Base-by-base conservation (phyloP, 2,888 invertebrate species). In the Troglohyphantes excavatus region DNA sequence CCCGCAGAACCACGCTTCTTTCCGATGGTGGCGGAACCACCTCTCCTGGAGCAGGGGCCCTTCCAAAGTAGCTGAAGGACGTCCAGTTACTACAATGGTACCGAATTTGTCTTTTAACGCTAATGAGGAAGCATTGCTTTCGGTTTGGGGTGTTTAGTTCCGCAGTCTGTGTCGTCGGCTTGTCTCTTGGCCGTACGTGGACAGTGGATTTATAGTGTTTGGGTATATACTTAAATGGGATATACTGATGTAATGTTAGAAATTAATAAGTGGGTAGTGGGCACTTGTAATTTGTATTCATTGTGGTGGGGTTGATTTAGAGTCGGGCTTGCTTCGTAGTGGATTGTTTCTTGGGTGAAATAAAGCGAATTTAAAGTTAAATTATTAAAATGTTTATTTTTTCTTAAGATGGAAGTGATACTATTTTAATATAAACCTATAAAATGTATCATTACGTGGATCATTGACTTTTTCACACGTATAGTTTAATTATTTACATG, bases 81-180 rank as follows among this genome's bases (percentile, higher is more conserved):
- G 29, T 79, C 29, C 67, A 29, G 43, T 29, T 13, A n/a, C n/a
- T 81, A 53, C 72, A 43, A 23, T 27, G 72, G 83, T 43, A 63
- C 83, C 26, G 43, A 83, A 83, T 83, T 83, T 83, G 83, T 83
- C 83, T 83, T 83, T 83, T 83, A 83, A 72, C 23, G 29, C 26
- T 73, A 83, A 73, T 70, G 61, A 73, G 83, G 43, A 83, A 27
- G 39, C 33, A 83, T 83, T 72, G 59, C 65, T 83, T 83, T 83
- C 73, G 73, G 70, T 83, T 83, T 73, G 21, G 33, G 65, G 19
- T 5, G 26, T 21, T 43, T 33, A 21, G 59, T 17, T 19, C n/a
- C n/a, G n/a, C 13, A 59, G 59, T 19, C 11, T 7, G 2, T 65
- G 65, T 65, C 65, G 23, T 6, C 27, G n/a, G 5, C 53, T 27